Base-by-base conservation (phyloP, 2,888 invertebrate species). In the Hypolimnas misippus region DNA sequence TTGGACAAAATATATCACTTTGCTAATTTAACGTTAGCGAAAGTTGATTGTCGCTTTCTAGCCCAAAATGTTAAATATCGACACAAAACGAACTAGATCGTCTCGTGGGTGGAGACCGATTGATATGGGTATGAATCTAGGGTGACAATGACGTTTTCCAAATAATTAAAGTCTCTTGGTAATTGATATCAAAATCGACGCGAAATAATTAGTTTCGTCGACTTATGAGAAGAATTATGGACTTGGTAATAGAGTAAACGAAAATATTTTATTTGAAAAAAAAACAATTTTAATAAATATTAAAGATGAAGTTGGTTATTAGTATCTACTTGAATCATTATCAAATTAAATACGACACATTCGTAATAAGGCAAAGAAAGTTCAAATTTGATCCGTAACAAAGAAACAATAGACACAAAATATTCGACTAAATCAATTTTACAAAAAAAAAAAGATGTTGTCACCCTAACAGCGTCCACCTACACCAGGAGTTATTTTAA, bases 11-110 rank as follows among this genome's bases (percentile, higher is more conserved):
- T 40, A 19, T 40, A 57, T 55, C 57, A 70, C 71, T 73, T 68
- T n/a, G 44, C 19, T 21, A 17, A 46, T 46, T 73, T 71, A 29
- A 29, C 3, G 64, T 73, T 74, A 75, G 81, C 78, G 87, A 88
- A 87, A 88, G 86, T 81, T 68, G 70, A 79, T 75, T 82, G 72
- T 82, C 83, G 75, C 82, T 87, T 83, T 85, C 82, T 81, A 81
- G 72, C 75, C 78, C 70, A 74, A 81, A 79, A 77, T 70, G 75
- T 73, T 68, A 72, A 72, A 61, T 70, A 62, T 64, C 52, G 62
- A 65, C 53, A 19, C 59, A 52, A 56, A 56, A 59, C 52, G 31
- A 52, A 55, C 51, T 51, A 44, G 46, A 44, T 35, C 42, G 44
- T 12, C 10, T 33, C 35, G 55, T 65, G 29, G 62, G 58, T 25